These are phyloP conservation scores for Nyctereutes procyonoides DNA, from an alignment of 2,113 vertebrate species.

Conservation along the genomic window DNA sequence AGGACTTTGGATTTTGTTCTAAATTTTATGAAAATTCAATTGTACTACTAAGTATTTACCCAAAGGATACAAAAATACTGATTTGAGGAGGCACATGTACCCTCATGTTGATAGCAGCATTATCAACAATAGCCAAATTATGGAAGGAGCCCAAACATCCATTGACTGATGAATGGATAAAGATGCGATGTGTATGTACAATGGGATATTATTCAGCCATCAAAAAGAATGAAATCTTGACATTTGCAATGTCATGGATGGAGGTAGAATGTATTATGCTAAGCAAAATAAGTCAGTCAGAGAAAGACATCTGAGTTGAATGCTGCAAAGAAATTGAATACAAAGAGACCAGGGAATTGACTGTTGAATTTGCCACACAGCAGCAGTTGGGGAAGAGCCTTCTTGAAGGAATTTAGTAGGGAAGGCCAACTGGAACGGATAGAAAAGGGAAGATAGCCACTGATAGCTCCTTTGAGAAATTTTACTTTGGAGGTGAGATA, in stretches of 20 bases:
- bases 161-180: background rate
- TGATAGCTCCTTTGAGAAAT: background rate
- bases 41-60: background rate
- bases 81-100: background rate
- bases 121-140: background rate
- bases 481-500: background rate
- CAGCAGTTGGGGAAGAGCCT: background rate
- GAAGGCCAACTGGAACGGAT: background rate
- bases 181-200: background rate
- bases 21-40: background rate
- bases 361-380: background rate
- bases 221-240: background rate
- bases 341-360: background rate
- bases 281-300: background rate
- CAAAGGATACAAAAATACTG: background rate
- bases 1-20: background rate
- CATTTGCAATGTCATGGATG: background rate
- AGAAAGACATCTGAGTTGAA: background rate
- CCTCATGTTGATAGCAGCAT: background rate
- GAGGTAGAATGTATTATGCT: background rate
- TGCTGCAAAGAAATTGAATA: background rate
- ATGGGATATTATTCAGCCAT: background rate
- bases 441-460: background rate
- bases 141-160: background rate
- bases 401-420: background rate